These are phyloP conservation scores for Macrobrachium rosenbergii DNA, from an alignment of 1,140 invertebrate genomes.

Conservation along the genomic window DNA sequence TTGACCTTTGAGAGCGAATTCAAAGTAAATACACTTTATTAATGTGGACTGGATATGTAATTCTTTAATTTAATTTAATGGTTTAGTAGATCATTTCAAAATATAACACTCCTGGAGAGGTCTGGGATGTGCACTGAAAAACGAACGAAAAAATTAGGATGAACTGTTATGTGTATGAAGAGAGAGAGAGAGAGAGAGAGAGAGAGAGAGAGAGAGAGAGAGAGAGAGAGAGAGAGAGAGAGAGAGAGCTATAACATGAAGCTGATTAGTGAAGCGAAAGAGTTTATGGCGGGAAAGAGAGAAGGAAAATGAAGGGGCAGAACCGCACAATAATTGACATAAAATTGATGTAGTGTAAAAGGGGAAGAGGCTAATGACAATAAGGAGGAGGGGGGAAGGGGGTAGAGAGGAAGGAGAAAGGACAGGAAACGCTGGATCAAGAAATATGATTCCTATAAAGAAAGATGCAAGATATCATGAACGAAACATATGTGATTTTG, in stretches of 20 bases:
- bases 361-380: background rate
- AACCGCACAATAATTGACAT: background rate
- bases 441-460: background rate
- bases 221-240: conserved; percentile 2
- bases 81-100: no score
- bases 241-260: background rate
- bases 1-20: no score
- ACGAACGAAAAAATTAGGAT: no score
- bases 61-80: no score
- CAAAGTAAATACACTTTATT: no score
- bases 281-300: background rate
- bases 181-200: conserved; percentile 18
- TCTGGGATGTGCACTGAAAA: no score
- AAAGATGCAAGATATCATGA: background rate
- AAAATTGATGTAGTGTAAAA: background rate
- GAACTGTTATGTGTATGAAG: no score
- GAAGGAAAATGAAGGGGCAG: background rate
- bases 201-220: conserved; percentile 18
- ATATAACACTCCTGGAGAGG: no score
- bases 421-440: background rate
- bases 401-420: background rate
- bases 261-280: background rate
- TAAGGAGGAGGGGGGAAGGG: no score
- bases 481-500: background rate
- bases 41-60: no score